Conservation (phyloP, 2,888 invertebrate species). For the Sesamia inferens region DNA sequence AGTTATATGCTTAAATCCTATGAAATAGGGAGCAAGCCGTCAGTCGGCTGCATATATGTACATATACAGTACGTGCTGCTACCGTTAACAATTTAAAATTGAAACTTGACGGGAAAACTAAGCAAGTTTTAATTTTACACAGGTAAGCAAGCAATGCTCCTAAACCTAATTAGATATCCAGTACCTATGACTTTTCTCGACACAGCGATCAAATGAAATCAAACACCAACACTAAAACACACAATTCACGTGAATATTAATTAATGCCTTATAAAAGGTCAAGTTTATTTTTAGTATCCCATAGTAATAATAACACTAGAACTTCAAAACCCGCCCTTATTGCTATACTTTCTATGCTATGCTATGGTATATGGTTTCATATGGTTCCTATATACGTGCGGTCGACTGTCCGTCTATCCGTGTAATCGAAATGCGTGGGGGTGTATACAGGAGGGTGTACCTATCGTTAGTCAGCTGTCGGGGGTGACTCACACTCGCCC, state of each 20-base stretch:
- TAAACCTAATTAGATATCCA: neutral
- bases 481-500: slow-evolving; percentile 64
- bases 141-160: neutral
- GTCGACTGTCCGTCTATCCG: slow-evolving; percentile 33
- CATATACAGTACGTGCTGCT: neutral
- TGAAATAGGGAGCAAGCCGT: neutral
- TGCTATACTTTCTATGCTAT: neutral
- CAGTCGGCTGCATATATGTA: neutral
- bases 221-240: neutral
- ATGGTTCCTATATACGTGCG: neutral
- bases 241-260: slow-evolving; percentile 38
- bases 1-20: neutral
- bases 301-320: neutral
- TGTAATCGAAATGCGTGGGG: slow-evolving; percentile 55
- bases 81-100: neutral
- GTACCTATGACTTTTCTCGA: neutral
- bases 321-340: neutral
- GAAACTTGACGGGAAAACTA: neutral
- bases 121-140: neutral
- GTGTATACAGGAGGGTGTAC: slow-evolving; percentile 54
- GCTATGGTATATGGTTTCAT: neutral
- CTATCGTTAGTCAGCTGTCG: slow-evolving; percentile 66
- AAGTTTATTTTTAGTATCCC: slow-evolving; percentile 63
- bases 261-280: slow-evolving; percentile 52
- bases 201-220: neutral